Base-by-base conservation (phyloP, 2,888 invertebrate genomes). In the Hypena proboscidalis region DNA sequence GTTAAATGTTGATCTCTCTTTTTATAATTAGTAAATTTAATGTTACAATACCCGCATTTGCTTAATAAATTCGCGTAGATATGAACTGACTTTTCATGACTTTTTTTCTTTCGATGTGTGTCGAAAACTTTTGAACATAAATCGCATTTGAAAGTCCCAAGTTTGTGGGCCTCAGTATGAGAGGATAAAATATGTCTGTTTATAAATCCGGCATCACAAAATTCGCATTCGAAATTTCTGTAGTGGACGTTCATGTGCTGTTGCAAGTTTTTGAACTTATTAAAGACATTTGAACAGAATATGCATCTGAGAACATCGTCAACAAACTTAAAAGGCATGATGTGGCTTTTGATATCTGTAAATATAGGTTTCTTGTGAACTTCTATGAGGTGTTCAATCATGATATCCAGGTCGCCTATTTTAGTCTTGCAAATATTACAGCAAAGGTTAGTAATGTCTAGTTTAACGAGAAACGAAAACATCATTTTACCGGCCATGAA, bases 71-170 rank as follows among this genome's bases (percentile, higher is more conserved):
- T 70, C 1, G 57, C 67, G 21, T 78, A 71, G 0, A 75, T 64
- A 25, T 86, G 91, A 0, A 90, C 85, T 1, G 80, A 77, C 21
- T 81, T 83, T 35, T 86, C 86, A 42, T 92, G 92, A 0, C 84
- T 78, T 27, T 82, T 81, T 44, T 85, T 76, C 44, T 90, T 89
- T 14, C 83, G 72, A 6, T 80, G 70, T 0, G 89, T 90, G n/a
- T 86, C 83, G 37, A 92, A 92, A 0, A 85, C 79, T 65, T 92
- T 92, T 0, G 83, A 70, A 44, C 92, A 92, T 4, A 69, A 55
- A 14, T 73, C 69, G 33, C 86, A 87, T 32, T 75, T 70, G 50
- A 81, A 85, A 0, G 70, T 67, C 0, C 83, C 84, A 0, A 67
- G 59, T 36, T 82, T 76, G 38, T 85, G 83, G 0, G 70, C 76